These are phyloP conservation scores for Anguilla rostrata DNA, from an alignment of 2,113 vertebrate species.

Conservation along the genomic window DNA sequence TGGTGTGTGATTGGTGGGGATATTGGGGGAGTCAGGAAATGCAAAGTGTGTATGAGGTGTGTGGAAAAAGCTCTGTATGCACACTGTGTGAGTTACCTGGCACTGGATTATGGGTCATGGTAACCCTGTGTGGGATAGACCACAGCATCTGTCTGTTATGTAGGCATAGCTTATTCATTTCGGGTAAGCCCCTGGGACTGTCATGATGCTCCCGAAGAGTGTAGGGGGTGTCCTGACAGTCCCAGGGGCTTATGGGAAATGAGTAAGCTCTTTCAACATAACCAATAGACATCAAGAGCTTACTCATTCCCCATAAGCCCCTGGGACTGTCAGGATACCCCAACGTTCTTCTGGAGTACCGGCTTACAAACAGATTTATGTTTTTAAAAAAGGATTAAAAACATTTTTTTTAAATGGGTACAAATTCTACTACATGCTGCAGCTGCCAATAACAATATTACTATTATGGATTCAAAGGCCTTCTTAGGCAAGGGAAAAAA, in stretches of 20 bases:
- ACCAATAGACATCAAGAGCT: not conserved
- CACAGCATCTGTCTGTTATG: too few species aligned
- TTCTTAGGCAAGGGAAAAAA: not conserved
- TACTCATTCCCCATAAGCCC: not conserved
- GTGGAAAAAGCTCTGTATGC: too few species aligned
- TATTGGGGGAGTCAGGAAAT: not conserved
- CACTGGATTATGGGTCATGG: too few species aligned
- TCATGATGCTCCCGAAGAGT: not conserved
- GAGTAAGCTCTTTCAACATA: not conserved
- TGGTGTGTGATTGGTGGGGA: not conserved
- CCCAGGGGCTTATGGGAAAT: not conserved
- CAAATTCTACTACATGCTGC: not conserved
- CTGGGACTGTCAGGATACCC: not conserved
- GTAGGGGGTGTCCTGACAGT: not conserved
- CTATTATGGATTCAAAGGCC: not conserved
- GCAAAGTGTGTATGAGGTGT: too few species aligned
- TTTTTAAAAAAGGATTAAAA: not conserved
- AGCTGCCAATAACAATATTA: not conserved
- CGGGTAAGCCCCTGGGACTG: not conserved
- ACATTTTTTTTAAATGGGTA: not conserved
- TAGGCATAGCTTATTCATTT: not conserved
- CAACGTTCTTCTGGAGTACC: not conserved
- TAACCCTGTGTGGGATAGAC: too few species aligned
- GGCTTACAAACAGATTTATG: not conserved
- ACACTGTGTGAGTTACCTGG: too few species aligned